Evolutionary conservation across 53 echinoderm and acorn worm genomes (phyloP), one percentile per base, ranked within the genome.

Genomic region (Temnopleurus reevesii): DNA sequence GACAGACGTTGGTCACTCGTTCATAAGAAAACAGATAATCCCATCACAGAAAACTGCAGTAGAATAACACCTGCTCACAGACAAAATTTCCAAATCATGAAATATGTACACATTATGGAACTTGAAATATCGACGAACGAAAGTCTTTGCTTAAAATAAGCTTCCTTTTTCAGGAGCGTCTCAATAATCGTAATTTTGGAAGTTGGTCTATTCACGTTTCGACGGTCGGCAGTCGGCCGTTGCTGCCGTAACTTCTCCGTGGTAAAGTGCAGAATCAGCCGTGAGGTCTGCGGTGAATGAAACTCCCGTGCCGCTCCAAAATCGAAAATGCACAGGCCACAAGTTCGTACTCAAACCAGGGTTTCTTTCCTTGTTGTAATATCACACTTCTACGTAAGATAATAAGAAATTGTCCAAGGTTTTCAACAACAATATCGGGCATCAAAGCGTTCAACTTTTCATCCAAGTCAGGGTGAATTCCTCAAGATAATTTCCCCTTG

Each of bases 241-340:
- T 0, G 4, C 71, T 38, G 41, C 36, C 21, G 38, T 31, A 63
- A 19, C 19, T 59, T 71, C 36, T 21, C n/a, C 71, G 41, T n/a
- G 9, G 71, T 41, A 43, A n/a, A 71, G 71, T 41, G 71, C n/a
- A 71, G 36, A 71, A 71, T 71, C 43, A 23, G 71, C 71, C 71
- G 71, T 71, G 12, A 43, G 18, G 43, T 71, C 71, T 18, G 71
- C 71, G 71, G n/a, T 71, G 71, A 71, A 71, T 71, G 15, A 35
- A 35, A 5, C 38, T 71, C 71, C 41, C 41, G 71, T 41, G 15
- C 49, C 49, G 38, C 71, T 71, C 18, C 5, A 41, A 12, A 19
- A 49, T 3, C 1, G 1, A 41, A 36, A 33, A 21, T 2, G 38
- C 71, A 38, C n/a, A 36, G n/a, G 71, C 41, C 36, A 38, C 41